Base-by-base conservation (phyloP, 2,797 vertebrate species). In the Malurus splendens region DNA sequence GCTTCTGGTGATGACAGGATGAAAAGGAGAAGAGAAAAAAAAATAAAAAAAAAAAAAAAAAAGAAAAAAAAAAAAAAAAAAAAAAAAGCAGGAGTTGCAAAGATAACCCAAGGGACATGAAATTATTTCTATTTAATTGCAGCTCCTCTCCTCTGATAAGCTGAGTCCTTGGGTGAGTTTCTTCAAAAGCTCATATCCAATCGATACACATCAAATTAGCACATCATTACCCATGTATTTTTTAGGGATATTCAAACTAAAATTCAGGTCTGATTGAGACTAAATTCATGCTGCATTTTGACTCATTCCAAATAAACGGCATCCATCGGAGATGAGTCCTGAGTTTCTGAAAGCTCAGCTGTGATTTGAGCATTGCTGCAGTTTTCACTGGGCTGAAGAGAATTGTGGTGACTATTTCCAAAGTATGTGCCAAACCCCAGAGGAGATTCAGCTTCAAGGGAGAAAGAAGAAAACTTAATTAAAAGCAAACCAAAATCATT, bases 401-500 rank as follows among this genome's bases (percentile, higher is more conserved):
- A 86, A 70, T 75, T 59, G 55, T 61, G 56, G 77, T 48, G 64
- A 60, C 36, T 64, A 65, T 62, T 89, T 89, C 85, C 65, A 62
- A 61, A 56, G 41, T 30, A 38, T 6, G 38, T 42, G 42, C 36
- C 39, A 76, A 81, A 10, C 36, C 80, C 88, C 73, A 45, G 42
- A 80, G 76, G 66, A 87, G 32, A 22, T 18, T 32, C 57, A 77
- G 48, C 38, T 86, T 56, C 77, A 76, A 72, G 57, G 22, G 71
- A 78, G 30, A 23, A 85, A 57, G 41, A 62, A 56, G 54, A 66
- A 70, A 74, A 45, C 33, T 90, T 93, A 87, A 93, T 86, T 93
- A 93, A 92, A 92, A 86, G 77, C 22, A 65, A 79, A 64, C 28
- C 64, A 73, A 86, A 91, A 79, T 64, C 61, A 70, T 14, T 36